Conservation (phyloP, 2,888 invertebrate genomes). For the Leptura quadrifasciata region DNA sequence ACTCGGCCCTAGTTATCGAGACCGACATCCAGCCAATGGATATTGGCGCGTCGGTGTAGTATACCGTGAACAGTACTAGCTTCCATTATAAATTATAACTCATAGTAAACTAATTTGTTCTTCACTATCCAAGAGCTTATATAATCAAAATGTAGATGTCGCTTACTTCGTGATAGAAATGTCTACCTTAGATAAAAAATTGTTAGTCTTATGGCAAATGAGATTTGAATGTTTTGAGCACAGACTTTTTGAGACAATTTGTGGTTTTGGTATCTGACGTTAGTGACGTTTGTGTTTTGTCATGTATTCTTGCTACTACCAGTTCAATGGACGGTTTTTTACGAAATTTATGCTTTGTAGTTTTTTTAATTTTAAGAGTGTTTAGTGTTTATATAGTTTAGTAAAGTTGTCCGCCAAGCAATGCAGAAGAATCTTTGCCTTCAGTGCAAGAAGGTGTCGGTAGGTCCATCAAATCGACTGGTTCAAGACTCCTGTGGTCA, state of each 20-base stretch:
- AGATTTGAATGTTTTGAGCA: neutral
- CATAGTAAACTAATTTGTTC: no score
- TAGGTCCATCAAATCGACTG: conserved; percentile 78
- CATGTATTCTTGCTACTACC: neutral
- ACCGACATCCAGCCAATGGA: no score
- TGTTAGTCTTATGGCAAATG: neutral
- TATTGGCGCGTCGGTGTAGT: no score
- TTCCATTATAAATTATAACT: no score
- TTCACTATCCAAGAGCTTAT: no score
- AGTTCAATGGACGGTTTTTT: neutral
- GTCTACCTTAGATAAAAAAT: no score
- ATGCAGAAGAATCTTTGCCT: conserved; percentile 65
- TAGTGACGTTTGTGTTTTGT: neutral
- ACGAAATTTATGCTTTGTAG: neutral
- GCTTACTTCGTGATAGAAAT: no score
- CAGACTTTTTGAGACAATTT: neutral
- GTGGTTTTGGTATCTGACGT: neutral
- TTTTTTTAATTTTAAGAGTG: neutral
- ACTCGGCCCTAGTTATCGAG: no score
- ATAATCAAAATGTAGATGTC: no score
- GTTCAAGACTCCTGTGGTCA: conserved; percentile 86
- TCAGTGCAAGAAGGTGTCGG: conserved; percentile 78
- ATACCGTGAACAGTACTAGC: no score
- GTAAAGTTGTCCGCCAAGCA: neutral
- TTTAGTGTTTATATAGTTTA: conserved; percentile 2